A percentile compares a stretch with the other conserved stretches of the same genome.
Evolutionary conservation across 2,797 vertebrate genomes (phyloP).

Genomic region (Toxotes lorentzi): DNA sequence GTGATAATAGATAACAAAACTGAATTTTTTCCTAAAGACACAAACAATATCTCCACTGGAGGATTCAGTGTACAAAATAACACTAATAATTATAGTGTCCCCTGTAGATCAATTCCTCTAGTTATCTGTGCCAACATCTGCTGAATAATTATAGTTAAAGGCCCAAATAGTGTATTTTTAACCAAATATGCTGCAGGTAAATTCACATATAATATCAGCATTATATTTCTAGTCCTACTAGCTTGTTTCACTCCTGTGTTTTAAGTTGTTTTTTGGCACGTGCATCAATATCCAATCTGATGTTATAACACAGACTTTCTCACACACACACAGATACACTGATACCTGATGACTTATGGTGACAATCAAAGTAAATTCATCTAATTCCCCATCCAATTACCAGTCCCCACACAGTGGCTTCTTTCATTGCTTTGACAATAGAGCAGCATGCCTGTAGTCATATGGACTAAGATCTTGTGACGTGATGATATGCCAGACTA

Average conservation of each 20-base stretch:
- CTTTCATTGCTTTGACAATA: conserved; percentile 72
- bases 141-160: neutral
- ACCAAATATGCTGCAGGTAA: neutral
- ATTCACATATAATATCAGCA: neutral
- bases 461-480: conserved; percentile 76
- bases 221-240: neutral
- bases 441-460: conserved; percentile 65
- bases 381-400: conserved; percentile 51
- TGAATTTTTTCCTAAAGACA: too few relatives aligned
- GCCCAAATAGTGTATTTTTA: neutral
- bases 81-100: neutral
- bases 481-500: conserved; percentile 62
- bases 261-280: neutral
- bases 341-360: conserved; percentile 51
- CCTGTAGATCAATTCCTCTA: neutral
- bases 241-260: neutral
- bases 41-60: neutral
- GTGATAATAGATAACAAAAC: neutral
- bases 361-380: conserved; percentile 61
- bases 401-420: conserved; percentile 52
- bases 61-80: neutral
- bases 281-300: neutral
- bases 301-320: neutral
- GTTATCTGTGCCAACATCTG: neutral
- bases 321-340: conserved; percentile 21